Percentiles rank a stretch among this genome's conserved stretches.
These are phyloP conservation scores for Hippocampus mohnikei DNA, from an alignment of 2,113 vertebrate species.

Conservation along the genomic window DNA sequence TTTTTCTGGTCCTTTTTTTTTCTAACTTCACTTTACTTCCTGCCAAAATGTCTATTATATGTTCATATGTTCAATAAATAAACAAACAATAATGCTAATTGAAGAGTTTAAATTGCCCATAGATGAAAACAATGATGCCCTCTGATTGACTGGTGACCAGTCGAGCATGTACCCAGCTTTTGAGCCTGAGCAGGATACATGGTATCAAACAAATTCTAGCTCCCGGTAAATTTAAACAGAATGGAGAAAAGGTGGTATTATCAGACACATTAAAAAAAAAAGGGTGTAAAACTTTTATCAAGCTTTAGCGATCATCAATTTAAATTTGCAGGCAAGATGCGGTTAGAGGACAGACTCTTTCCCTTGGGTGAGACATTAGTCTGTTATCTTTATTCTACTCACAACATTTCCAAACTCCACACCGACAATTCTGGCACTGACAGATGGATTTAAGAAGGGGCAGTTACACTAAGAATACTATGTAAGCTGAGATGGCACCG, in stretches of 20 bases:
- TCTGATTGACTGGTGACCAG: too few relatives aligned
- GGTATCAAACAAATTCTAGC: too few relatives aligned
- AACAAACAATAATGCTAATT: too few relatives aligned
- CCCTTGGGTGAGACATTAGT: not conserved
- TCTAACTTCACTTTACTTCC: too few relatives aligned
- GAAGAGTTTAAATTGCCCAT: too few relatives aligned
- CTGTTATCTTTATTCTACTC: not conserved
- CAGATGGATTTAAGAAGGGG: constrained; percentile 17
- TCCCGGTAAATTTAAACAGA: too few relatives aligned
- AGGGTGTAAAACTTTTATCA: not conserved
- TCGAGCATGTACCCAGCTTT: too few relatives aligned
- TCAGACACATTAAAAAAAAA: not conserved
- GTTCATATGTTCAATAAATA: too few relatives aligned
- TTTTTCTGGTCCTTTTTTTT: too few relatives aligned
- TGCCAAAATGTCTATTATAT: too few relatives aligned
- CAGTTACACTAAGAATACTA: constrained; percentile 12
- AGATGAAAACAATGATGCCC: too few relatives aligned
- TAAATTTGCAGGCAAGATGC: not conserved
- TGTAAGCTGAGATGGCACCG: constrained; percentile 19
- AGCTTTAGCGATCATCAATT: not conserved
- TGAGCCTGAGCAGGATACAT: too few relatives aligned
- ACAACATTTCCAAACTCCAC: constrained; percentile 5
- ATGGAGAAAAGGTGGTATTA: not conserved
- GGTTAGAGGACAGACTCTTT: not conserved
- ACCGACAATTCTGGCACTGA: constrained; percentile 13